phyloP scores from a whole-genome alignment of 2,888 invertebrate genomes.

The Drosophila quinaria region DNA sequence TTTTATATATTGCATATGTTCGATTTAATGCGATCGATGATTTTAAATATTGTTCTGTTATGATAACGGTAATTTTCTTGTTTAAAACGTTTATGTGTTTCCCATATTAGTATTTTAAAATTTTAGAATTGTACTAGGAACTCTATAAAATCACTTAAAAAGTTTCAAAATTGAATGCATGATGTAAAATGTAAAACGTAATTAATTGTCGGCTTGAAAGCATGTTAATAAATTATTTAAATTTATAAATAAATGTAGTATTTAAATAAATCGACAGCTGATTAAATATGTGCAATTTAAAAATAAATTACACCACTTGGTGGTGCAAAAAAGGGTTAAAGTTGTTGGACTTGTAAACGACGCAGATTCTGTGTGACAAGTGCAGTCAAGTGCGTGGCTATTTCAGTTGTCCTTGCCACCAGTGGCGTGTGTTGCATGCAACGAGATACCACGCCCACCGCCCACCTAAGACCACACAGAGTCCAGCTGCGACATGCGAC shows the following conservation, averaged over 20 bases:
- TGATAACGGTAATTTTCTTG: not conserved
- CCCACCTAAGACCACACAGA: not conserved
- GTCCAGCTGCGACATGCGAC: constrained; percentile 41
- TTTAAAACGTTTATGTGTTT: too few relatives aligned
- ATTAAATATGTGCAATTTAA: constrained; percentile 67
- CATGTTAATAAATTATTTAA: constrained; percentile 13
- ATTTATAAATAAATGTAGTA: not conserved
- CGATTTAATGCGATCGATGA: not conserved
- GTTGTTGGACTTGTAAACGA: constrained; percentile 6
- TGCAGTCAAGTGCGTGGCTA: constrained; percentile 49
- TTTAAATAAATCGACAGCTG: constrained; percentile 54
- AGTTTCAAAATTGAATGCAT: not conserved
- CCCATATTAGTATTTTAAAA: too few relatives aligned
- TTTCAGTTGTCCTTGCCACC: constrained; percentile 31
- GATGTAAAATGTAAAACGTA: not conserved
- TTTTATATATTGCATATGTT: not conserved
- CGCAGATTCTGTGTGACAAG: constrained; percentile 58
- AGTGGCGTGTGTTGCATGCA: constrained; percentile 9
- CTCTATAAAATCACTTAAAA: too few relatives aligned
- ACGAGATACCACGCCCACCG: constrained; percentile 12
- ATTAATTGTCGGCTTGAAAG: constrained; percentile 19
- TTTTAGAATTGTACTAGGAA: not conserved
- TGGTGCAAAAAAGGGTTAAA: not conserved
- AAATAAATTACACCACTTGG: constrained; percentile 55
- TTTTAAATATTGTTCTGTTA: too few relatives aligned